A percentile compares a stretch with the other conserved stretches of the same genome.
Conservation (phyloP, 2,888 invertebrate species). For the Folsomia manolachei region DNA sequence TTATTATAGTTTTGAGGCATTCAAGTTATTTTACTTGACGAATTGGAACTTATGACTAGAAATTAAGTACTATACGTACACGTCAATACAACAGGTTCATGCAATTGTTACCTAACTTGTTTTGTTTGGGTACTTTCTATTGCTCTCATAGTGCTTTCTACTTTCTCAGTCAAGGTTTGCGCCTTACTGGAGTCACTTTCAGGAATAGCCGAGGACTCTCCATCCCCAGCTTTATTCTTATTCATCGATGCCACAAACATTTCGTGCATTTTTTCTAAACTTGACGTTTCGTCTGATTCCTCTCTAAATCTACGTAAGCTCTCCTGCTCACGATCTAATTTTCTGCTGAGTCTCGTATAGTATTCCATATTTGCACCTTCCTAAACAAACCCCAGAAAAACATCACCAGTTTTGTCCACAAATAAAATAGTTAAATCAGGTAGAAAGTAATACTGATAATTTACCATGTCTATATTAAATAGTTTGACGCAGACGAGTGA, state of each 20-base stretch:
- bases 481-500: constrained; percentile 60
- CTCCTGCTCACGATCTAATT: constrained; percentile 56
- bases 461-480: constrained; percentile 64
- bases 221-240: neutral
- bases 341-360: constrained; percentile 60
- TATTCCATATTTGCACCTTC: constrained; percentile 58
- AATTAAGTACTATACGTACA: no score
- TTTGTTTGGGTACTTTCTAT: no score
- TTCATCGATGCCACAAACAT: neutral
- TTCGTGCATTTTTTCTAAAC: constrained; percentile 5
- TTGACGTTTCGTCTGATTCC: constrained; percentile 8
- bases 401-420: no score
- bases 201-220: no score
- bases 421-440: no score
- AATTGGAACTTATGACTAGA: no score
- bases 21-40: no score
- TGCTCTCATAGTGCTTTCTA: neutral
- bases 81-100: neutral
- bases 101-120: neutral
- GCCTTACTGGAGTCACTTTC: no score
- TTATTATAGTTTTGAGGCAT: no score
- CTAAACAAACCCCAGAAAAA: no score
- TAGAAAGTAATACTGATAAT: no score
- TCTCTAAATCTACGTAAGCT: constrained; percentile 55
- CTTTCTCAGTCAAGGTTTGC: no score